Evolutionary conservation across 2,797 vertebrate species (phyloP).

Genomic region (Liasis olivaceus): DNA sequence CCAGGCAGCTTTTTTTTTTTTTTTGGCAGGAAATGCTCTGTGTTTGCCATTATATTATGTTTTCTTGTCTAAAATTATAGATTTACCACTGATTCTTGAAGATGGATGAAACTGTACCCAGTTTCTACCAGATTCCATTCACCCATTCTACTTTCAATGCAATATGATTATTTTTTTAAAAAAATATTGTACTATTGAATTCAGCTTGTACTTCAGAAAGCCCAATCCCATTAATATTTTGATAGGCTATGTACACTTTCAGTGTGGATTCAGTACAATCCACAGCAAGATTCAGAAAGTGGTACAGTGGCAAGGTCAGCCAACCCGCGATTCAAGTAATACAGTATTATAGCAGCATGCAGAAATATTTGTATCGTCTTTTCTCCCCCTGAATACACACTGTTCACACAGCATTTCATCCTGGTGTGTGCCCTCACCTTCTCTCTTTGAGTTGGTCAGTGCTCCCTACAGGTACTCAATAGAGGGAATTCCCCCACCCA

Average conservation of each 20-base stretch:
- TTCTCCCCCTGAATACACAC: too few relatives aligned
- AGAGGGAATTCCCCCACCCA: too few relatives aligned
- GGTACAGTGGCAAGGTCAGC: background rate
- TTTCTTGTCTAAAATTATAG: background rate
- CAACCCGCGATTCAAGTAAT: background rate
- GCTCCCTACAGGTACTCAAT: too few relatives aligned
- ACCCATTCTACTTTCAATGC: background rate
- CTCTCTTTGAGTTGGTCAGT: background rate
- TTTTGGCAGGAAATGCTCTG: conserved; percentile 24
- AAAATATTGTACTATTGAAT: background rate
- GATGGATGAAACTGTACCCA: background rate
- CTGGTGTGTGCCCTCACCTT: background rate
- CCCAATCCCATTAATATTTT: background rate
- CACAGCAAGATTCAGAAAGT: background rate
- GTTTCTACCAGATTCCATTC: background rate
- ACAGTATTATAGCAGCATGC: background rate
- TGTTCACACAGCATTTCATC: too few relatives aligned
- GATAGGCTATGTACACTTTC: background rate
- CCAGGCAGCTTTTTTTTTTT: background rate
- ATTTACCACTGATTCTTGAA: background rate
- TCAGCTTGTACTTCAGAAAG: background rate
- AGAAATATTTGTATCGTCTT: background rate
- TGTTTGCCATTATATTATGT: background rate
- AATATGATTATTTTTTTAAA: background rate
- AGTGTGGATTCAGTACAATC: background rate